Percentiles rank a stretch among this genome's conserved stretches.
These are phyloP conservation scores for Ametastegia equiseti DNA, from an alignment of 2,888 invertebrate genomes.

Conservation along the genomic window DNA sequence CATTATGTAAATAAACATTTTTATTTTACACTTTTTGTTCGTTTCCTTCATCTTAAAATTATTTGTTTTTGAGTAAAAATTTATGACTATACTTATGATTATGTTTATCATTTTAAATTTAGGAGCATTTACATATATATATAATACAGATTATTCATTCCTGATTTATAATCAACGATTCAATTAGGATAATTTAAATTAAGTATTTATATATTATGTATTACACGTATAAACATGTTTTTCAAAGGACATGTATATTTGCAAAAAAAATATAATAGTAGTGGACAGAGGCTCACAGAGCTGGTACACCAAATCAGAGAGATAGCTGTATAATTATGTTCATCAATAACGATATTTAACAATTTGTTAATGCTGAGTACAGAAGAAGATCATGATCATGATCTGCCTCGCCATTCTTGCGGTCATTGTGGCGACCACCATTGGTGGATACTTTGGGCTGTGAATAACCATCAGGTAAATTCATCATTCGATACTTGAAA, in stretches of 20 bases:
- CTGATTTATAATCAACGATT: neutral
- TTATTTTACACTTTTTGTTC: constrained; percentile 60
- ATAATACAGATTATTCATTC: neutral
- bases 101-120: too few relatives aligned
- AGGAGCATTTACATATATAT: too few relatives aligned
- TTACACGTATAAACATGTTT: neutral
- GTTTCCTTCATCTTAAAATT: neutral
- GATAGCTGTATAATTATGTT: constrained; percentile 41
- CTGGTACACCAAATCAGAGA: constrained; percentile 20
- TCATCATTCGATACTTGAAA: neutral
- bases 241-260: too few relatives aligned
- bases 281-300: constrained; percentile 58
- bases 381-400: constrained; percentile 97
- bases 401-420: constrained; percentile 90
- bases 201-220: neutral
- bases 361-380: constrained; percentile 76
- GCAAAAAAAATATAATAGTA: constrained; percentile 50
- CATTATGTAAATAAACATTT: constrained; percentile 64
- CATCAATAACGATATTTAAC: constrained; percentile 42
- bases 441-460: constrained; percentile 83
- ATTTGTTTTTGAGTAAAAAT: neutral
- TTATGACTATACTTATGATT: neutral
- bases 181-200: neutral
- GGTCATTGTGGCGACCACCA: constrained; percentile 83
- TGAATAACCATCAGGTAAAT: constrained; percentile 70